A percentile compares a stretch with the other conserved stretches of the same genome.
Conservation (phyloP, 2,797 vertebrate species). For the Manis javanica region DNA sequence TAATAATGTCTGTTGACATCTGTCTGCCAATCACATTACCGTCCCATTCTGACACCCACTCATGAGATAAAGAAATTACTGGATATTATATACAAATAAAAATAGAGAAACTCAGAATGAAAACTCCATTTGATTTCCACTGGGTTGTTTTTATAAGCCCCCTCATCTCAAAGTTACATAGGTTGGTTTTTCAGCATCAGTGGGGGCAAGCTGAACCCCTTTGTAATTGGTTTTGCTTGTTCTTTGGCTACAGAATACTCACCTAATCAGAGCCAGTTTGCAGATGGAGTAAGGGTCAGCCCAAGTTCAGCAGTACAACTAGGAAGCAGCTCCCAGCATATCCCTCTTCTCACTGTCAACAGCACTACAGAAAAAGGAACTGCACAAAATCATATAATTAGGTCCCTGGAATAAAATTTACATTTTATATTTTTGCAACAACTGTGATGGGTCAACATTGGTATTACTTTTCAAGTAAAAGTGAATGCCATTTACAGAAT, state of each 20-base stretch:
- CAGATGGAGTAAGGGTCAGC: neutral
- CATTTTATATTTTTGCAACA: neutral
- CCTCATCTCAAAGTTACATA: neutral
- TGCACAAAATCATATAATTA: neutral
- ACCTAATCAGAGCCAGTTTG: neutral
- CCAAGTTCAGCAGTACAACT: neutral
- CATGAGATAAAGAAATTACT: neutral
- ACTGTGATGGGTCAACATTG: neutral
- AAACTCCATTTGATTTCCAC: neutral
- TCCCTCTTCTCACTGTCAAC: no score
- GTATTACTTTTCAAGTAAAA: neutral
- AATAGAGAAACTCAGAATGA: no score
- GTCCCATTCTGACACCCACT: neutral
- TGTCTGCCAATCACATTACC: neutral
- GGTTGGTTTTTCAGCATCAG: neutral
- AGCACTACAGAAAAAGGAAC: neutral
- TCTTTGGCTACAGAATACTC: neutral
- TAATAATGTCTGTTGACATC: neutral
- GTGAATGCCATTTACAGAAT: neutral
- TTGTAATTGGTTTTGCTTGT: neutral
- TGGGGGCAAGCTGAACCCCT: neutral
- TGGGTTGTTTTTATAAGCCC: neutral
- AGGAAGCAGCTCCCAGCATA: no score
- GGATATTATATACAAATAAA: neutral
- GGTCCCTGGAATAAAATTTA: neutral